Evolutionary conservation across 2,797 vertebrate species (phyloP), one percentile per base, ranked within the genome.

Genomic region (Fratercula arctica): DNA sequence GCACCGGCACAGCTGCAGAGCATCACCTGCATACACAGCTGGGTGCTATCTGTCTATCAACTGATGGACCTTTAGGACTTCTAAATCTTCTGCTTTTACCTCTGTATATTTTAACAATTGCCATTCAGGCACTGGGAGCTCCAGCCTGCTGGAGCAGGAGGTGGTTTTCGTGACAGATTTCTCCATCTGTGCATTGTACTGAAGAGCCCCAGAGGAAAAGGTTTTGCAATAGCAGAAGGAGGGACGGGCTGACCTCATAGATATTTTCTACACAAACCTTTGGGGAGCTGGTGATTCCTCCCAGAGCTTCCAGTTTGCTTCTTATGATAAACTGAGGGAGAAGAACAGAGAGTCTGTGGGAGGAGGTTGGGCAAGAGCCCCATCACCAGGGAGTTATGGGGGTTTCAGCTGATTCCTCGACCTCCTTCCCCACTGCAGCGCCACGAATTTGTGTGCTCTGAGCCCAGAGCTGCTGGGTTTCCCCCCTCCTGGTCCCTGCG

Each of bases 21-120:
- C 33, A 20, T 35, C 3, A 0, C 33, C 28, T 5, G 45, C 0
- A 0, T 3, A 3, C 23, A 0, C 3, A 25, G 43, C 3, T 46
- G 11, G 20, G 21, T 23, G 46, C 46, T 6, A 11, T 21, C 46
- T 46, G 20, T 23, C 46, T 23, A 23, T 46, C 46, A 23, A 23
- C 20, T 23, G 20, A 46, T 6, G 11, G 46, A 46, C 20, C 46
- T 20, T 3, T 18, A 28, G 43, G n/a, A 18, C n/a, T 68, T 29
- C 5, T 9, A 8, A 51, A 39, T 20, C 39, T 16, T 20, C 64
- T 59, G 43, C 19, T 75, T 63, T 84, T 10, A 37, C 7, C 69
- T 67, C 59, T 4, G 0, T 6, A 9, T 9, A 3, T 9, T 41
- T 69, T 7, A 5, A 46, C 57, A 83, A 4, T 3, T 24, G 7